Base-by-base conservation (phyloP, 92 coral and sea anemone genomes). In the Phenganax subtilis region DNA sequence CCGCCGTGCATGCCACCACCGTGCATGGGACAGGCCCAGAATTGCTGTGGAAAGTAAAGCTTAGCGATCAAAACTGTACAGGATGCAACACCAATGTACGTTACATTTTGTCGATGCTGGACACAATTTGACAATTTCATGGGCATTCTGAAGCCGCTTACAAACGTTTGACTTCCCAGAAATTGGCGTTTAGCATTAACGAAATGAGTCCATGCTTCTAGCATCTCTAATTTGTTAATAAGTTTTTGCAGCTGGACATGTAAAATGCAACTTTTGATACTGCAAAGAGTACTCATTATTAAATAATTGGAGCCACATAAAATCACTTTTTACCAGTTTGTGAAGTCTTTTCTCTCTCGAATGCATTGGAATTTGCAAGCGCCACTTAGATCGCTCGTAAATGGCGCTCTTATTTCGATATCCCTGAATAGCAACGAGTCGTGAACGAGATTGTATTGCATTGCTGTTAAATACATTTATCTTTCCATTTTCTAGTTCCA, bases 1-100 rank as follows among this genome's bases (percentile, higher is more conserved):
- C 83, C 83, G 4, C 67, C 68, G 10, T 60, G 67, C 16, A 57
- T 60, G 67, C 82, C 82, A 44, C 82, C 82, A 15, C 77, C 77
- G 1, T 77, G 82, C 16, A 77, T 77, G 82, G 82, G 82, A 58
- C 70, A 59, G 47, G 75, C 14, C 3, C 59, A 54, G 44, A 73
- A 73, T 58, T 73, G 77, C 77, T 73, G 77, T 51, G 77, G 77
- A 53, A 73, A 73, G 47, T 73, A 54, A 54, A 31, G 52, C 75
- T 30, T 73, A 54, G 12, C 44, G 51, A 58, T 8, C 77, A 54
- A 53, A 7, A 71, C 51, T 53, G 62, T 29, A 73, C 77, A 52
- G 30, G 61, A 52, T 52, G 25, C 14, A 25, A 53, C 61, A 73
- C 31, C 62, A 4, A 8, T 20, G 54, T 51, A 73, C 60, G 9